Conservation (phyloP, 2,113 vertebrate genomes). For the Romanogobio albipinnatus region DNA sequence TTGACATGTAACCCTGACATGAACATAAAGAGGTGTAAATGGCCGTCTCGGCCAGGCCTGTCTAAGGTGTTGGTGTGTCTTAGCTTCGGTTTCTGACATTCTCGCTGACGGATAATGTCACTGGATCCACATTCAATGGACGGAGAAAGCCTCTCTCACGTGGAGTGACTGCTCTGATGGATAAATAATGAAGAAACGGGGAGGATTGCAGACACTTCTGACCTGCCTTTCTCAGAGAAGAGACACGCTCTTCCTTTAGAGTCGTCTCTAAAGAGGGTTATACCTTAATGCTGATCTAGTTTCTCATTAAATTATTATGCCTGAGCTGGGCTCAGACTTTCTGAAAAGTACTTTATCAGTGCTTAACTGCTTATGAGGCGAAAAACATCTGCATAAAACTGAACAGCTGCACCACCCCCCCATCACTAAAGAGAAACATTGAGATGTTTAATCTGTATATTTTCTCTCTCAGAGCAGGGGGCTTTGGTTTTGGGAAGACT, state of each 20-base stretch:
- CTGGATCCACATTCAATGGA: slow-evolving; percentile 41
- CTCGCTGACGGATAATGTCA: slow-evolving; percentile 41
- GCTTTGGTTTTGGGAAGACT: slow-evolving; percentile 33
- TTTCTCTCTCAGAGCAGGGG: slow-evolving; percentile 38
- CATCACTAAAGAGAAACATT: neutral
- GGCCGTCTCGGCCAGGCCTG: slow-evolving; percentile 2
- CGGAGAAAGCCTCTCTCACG: slow-evolving; percentile 45
- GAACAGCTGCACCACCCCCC: neutral
- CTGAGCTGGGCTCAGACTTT: neutral
- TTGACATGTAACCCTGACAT: slow-evolving; percentile 42
- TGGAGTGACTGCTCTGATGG: slow-evolving; percentile 21
- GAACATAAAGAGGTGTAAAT: slow-evolving; percentile 43
- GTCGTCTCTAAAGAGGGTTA: neutral
- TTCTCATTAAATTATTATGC: slow-evolving; percentile 33
- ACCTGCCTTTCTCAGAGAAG: slow-evolving; percentile 31
- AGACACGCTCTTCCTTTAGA: slow-evolving; percentile 16
- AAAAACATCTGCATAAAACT: neutral
- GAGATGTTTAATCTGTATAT: slow-evolving; percentile 31
- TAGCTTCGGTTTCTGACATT: slow-evolving; percentile 31
- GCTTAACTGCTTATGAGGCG: neutral
- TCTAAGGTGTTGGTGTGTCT: slow-evolving; percentile 47
- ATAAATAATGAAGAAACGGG: slow-evolving; percentile 53
- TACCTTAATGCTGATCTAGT: slow-evolving; percentile 38
- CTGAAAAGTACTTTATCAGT: neutral
- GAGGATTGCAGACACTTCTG: slow-evolving; percentile 45